Evolutionary conservation across 2,888 invertebrate genomes (phyloP), one percentile per base, ranked within the genome.

Genomic region (Apoderus coryli): DNA sequence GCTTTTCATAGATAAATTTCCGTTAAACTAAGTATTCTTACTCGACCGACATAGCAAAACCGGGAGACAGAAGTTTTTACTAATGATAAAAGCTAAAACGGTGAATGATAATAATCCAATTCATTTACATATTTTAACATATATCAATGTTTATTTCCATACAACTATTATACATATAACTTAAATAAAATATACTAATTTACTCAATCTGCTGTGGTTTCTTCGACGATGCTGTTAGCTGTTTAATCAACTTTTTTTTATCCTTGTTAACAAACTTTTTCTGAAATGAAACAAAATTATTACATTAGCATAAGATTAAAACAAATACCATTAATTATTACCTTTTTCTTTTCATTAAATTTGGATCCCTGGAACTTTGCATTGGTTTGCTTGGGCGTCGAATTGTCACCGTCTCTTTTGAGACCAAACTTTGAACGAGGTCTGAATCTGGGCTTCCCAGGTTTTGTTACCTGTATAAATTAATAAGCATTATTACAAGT

Each of bases 241-340:
- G 47, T 15, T 44, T 40, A 14, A 48, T 36, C 16, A 44, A 44
- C 35, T 50, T 48, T 37, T 52, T 52, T 32, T 49, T 36, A 15
- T 39, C 44, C 37, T 47, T 51, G 29, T 45, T 46, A 4, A 45
- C 27, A 31, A 49, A 52, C 23, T 38, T 44, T 42, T 53, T 52
- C 50, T 52, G 39, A 29, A 48, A 48, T 32, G 33, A 32, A 24
- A 36, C 35, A 14, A 30, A 35, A 26, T 22, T n/a, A n/a, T n/a
- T n/a, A n/a, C n/a, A n/a, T n/a, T n/a, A n/a, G n/a, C n/a, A n/a
- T n/a, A n/a, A n/a, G n/a, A n/a, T n/a, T n/a, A n/a, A n/a, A n/a
- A n/a, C n/a, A n/a, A n/a, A n/a, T n/a, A n/a, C n/a, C n/a, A n/a
- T n/a, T n/a, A n/a, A n/a, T n/a, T n/a, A n/a, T 32, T 37, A 44